These are phyloP conservation scores for Nerophis ophidion DNA, from an alignment of 2,113 vertebrate species.

Conservation along the genomic window DNA sequence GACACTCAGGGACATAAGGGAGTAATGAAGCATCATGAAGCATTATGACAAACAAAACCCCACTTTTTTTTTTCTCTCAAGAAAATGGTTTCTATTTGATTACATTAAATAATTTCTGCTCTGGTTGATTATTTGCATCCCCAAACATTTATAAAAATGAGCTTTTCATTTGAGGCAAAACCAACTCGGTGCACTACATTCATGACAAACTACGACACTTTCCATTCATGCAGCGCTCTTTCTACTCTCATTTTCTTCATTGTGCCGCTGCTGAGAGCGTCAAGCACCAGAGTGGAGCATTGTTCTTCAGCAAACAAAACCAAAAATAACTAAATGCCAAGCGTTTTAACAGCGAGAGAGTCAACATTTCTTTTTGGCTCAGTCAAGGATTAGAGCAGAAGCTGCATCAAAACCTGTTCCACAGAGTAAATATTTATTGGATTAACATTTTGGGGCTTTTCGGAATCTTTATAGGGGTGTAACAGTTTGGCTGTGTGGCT, in stretches of 20 bases:
- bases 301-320: background rate
- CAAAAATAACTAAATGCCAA: background rate
- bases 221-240: background rate
- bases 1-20: constrained; percentile 27
- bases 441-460: background rate
- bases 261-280: background rate
- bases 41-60: constrained; percentile 53
- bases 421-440: too few species aligned
- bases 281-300: background rate
- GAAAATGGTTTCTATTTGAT: constrained; percentile 36
- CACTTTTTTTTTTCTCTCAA: constrained; percentile 29
- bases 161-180: constrained; percentile 29
- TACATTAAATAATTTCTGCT: constrained; percentile 31
- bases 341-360: background rate
- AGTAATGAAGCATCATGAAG: constrained; percentile 22
- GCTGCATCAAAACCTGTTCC: too few species aligned
- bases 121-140: constrained; percentile 36
- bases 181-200: background rate
- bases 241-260: background rate
- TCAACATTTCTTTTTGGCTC: background rate
- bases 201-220: constrained; percentile 17
- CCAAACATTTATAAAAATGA: constrained; percentile 37
- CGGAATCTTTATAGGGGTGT: too few species aligned
- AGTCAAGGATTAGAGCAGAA: too few species aligned
- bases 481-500: too few species aligned